Evolutionary conservation across 2,888 invertebrate species (phyloP).

Genomic region (Cerastoderma edule): DNA sequence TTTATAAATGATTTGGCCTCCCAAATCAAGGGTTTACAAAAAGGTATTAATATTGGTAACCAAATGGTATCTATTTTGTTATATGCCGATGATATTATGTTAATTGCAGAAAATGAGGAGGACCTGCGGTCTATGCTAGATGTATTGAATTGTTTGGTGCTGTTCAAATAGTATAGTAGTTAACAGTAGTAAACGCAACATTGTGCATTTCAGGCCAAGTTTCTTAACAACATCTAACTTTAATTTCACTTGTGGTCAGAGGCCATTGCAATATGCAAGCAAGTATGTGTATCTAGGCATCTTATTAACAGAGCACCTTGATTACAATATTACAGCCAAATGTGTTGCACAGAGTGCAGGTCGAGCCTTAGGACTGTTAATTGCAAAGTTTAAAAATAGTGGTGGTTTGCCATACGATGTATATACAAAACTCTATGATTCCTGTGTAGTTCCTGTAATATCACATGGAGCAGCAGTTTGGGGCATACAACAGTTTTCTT

Average conservation of each 20-base stretch:
- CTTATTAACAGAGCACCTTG: conserved; percentile 23
- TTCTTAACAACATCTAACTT: background rate
- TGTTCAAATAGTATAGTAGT: conserved; percentile 15
- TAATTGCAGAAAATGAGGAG: conserved; percentile 36
- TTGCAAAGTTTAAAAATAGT: conserved; percentile 8
- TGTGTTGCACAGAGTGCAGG: conserved; percentile 17
- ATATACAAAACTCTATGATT: conserved; percentile 21
- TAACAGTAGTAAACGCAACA: conserved; percentile 32
- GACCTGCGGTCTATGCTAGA: conserved; percentile 34
- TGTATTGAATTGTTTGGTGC: conserved; percentile 36
- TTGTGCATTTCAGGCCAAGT: conserved; percentile 32
- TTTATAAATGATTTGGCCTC: conserved; percentile 27
- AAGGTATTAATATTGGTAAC: conserved; percentile 23
- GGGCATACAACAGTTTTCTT: conserved; percentile 32
- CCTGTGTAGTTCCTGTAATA: conserved; percentile 11
- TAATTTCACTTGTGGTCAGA: conserved; percentile 24
- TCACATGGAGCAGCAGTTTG: conserved; percentile 7
- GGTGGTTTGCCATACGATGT: conserved; percentile 23
- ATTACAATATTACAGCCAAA: conserved; percentile 29
- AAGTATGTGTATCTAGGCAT: conserved; percentile 38
- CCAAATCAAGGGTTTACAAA: background rate
- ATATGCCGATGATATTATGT: conserved; percentile 37
- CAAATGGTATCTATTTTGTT: conserved; percentile 25
- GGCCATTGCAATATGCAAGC: conserved; percentile 2
- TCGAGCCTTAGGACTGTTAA: conserved; percentile 22